Conservation (phyloP, 2,113 vertebrate genomes). For the Arvicanthis niloticus region DNA sequence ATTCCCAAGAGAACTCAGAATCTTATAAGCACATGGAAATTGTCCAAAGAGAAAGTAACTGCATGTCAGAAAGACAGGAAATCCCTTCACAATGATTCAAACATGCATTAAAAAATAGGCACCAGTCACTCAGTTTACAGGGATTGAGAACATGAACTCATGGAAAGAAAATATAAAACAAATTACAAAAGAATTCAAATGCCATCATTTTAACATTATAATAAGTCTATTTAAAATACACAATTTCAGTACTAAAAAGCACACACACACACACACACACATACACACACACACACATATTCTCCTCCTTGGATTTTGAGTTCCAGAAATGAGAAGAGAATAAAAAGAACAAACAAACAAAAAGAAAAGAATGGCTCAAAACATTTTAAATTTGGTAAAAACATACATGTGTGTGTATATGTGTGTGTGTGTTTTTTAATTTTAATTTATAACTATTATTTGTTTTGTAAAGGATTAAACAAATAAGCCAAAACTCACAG, state of each 20-base stretch:
- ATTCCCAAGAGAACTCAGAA: conserved; percentile 63
- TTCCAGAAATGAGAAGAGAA: background rate
- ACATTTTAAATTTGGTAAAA: background rate
- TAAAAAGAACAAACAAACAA: background rate
- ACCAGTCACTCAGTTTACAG: background rate
- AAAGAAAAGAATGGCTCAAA: background rate
- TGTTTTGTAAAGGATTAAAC: background rate
- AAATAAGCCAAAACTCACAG: background rate
- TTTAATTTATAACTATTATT: background rate
- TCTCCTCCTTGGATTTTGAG: background rate
- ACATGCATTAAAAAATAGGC: background rate
- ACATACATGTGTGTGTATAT: no score
- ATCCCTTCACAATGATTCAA: conserved; percentile 1
- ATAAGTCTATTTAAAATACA: background rate
- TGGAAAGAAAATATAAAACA: conserved; percentile 15
- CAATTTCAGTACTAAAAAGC: background rate
- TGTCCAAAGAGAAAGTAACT: conserved; percentile 33
- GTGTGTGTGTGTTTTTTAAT: no score
- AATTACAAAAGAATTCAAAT: background rate
- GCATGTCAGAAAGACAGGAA: background rate
- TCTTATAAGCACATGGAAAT: conserved; percentile 45
- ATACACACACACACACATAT: background rate
- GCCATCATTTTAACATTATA: conserved; percentile 12
- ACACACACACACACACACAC: no score
- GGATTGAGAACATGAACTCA: background rate